Percentiles rank a stretch among this genome's conserved stretches.
Conservation (phyloP, 2,113 vertebrate species). For the Gracilinanus agilis region DNA sequence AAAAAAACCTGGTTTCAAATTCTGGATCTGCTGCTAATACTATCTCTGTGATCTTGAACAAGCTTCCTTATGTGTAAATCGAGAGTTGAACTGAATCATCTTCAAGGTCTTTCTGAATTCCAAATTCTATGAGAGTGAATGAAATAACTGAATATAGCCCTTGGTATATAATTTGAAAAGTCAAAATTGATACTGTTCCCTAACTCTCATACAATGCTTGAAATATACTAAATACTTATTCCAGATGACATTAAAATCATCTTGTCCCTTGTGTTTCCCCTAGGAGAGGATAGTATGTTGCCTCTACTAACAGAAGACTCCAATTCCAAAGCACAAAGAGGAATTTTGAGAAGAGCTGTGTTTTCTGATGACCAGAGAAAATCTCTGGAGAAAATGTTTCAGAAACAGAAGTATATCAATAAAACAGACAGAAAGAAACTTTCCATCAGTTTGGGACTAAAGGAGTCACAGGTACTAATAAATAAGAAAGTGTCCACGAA, state of each 20-base stretch:
- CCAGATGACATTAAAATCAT: not conserved
- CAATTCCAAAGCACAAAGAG: conserved; percentile 90
- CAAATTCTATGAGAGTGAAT: not conserved
- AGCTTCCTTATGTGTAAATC: not conserved
- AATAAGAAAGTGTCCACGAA: not conserved
- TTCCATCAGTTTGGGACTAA: conserved; percentile 92
- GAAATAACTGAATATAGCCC: not conserved
- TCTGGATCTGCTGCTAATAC: not conserved
- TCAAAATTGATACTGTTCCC: not conserved
- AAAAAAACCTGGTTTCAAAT: too few relatives aligned
- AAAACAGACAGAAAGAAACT: conserved; percentile 96
- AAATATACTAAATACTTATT: not conserved
- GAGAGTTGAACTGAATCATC: not conserved
- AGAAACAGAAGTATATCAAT: conserved; percentile 98
- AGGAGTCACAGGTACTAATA: conserved; percentile 94
- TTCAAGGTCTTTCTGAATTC: not conserved
- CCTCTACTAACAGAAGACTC: conserved; percentile 89
- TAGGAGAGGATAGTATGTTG: conserved; percentile 88
- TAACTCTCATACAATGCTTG: not conserved
- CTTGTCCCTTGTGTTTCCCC: conserved; percentile 63
- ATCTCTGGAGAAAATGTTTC: conserved; percentile 96
- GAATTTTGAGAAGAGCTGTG: conserved; percentile 96
- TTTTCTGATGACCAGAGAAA: conserved; percentile 98
- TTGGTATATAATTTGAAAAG: not conserved
- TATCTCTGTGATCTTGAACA: not conserved